Conservation (phyloP, 2,797 vertebrate genomes). For the Sphaeramia orbicularis region DNA sequence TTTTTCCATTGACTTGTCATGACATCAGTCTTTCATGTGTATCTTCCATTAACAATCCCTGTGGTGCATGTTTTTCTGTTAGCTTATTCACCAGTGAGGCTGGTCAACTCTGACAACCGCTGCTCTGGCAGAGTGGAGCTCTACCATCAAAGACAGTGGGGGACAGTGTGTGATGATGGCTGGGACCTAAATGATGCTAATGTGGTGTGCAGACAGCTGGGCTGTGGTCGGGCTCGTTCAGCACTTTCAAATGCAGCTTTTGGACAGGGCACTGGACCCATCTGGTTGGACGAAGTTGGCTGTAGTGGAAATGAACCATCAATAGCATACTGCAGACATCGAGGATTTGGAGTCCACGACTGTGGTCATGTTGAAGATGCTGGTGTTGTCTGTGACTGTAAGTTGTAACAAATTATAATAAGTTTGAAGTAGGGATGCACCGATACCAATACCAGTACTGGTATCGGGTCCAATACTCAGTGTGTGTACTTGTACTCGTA, state of each 20-base stretch:
- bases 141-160: constrained; percentile 54
- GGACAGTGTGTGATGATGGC: constrained; percentile 67
- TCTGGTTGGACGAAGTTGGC: constrained; percentile 67
- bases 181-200: constrained; percentile 55
- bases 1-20: no score
- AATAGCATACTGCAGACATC: constrained; percentile 52
- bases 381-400: constrained; percentile 59
- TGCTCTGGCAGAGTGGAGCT: constrained; percentile 74
- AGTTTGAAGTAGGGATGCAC: no score
- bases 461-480: no score
- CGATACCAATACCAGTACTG: no score
- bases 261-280: constrained; percentile 62
- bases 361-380: constrained; percentile 58
- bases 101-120: constrained; percentile 38
- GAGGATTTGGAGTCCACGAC: constrained; percentile 49
- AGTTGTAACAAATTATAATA: no score
- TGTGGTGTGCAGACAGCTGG: constrained; percentile 70
- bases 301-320: constrained; percentile 56
- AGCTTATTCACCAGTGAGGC: constrained; percentile 44
- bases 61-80: no score
- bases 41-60: no score
- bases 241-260: constrained; percentile 37
- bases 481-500: no score
- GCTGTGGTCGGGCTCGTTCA: constrained; percentile 53
- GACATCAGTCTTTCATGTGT: no score